These are phyloP conservation scores for Chrysomallon squamiferum DNA, from an alignment of 1,140 invertebrate species.

Conservation along the genomic window DNA sequence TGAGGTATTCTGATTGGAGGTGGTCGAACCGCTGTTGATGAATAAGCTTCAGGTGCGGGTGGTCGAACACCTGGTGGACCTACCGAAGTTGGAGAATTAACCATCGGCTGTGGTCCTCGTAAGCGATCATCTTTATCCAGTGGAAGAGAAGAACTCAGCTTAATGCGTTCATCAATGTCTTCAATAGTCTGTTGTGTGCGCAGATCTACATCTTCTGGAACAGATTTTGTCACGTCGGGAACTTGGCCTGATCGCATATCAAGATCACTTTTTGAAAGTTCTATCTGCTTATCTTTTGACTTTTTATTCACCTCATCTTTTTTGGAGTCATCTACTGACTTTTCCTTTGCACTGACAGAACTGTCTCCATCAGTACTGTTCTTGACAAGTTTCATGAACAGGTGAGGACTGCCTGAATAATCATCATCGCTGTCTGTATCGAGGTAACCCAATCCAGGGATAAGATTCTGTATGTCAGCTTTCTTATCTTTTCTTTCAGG, in stretches of 20 bases:
- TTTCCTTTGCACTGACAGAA: background rate
- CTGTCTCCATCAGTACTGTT: background rate
- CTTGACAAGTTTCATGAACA: too few species aligned
- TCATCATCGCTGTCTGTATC: background rate
- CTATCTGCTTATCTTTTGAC: background rate
- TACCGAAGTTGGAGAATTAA: too few species aligned
- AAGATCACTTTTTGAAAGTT: background rate
- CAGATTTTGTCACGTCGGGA: background rate
- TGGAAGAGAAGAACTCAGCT: background rate
- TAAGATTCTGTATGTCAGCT: constrained; percentile 2
- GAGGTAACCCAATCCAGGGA: background rate
- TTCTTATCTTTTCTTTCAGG: constrained; percentile 1
- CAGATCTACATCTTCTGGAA: background rate
- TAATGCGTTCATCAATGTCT: constrained; percentile 3
- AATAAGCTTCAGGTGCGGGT: too few species aligned
- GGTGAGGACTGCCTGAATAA: too few species aligned
- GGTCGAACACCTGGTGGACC: too few species aligned
- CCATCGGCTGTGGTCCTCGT: background rate
- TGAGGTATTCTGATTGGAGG: background rate
- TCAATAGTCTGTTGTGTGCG: background rate
- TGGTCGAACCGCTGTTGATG: too few species aligned
- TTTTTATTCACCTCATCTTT: background rate
- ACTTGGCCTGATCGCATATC: background rate
- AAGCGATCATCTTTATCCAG: constrained; percentile 1
- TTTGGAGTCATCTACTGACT: background rate